Base-by-base conservation (phyloP, 2,113 vertebrate genomes). In the Corvus hawaiiensis region DNA sequence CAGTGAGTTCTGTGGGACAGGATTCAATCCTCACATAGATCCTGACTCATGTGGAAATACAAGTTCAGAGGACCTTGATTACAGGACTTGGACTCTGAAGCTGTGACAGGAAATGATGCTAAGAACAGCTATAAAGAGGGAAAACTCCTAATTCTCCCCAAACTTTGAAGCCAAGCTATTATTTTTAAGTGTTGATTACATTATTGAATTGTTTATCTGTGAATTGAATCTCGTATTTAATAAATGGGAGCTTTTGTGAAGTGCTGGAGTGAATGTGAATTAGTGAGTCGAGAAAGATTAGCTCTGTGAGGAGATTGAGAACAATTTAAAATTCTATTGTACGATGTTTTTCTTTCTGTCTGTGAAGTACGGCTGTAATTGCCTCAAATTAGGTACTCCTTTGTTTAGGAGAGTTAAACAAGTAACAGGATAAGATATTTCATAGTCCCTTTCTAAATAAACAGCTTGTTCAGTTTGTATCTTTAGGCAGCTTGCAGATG, bases 371-470 rank as follows among this genome's bases (percentile, higher is more conserved):
- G 1, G 63, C 88, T 94, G 67, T 95, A 95, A 92, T 95, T 97
- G 87, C 94, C 72, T 96, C 49, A 93, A 96, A 94, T 95, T 86
- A 94, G 77, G 64, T 66, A 72, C 44, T 80, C 74, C 52, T 95
- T 90, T 96, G 81, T 94, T 92, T 88, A 84, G 91, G 76, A 58
- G 80, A 91, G 52, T 96, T 95, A 94, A 96, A 68, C 75, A 92
- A 91, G 85, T 71, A 92, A 74, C 54, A 63, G 85, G 67, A 49
- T 64, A 92, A 90, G 86, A 58, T 97, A 68, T 88, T 89, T 97
- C 76, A 52, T 67, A 37, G 64, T 59, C 84, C 37, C 33, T 76
- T 94, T 96, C 86, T 24, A 93, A 95, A 78, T 86, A 93, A 88
- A 88, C 72, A 93, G 20, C 64, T 85, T 61, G 71, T 74, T 92